Percentiles rank a stretch among this genome's conserved stretches.
Evolutionary conservation across 2,888 invertebrate genomes (phyloP).

Genomic region (Caenorhabditis zanzibari): DNA sequence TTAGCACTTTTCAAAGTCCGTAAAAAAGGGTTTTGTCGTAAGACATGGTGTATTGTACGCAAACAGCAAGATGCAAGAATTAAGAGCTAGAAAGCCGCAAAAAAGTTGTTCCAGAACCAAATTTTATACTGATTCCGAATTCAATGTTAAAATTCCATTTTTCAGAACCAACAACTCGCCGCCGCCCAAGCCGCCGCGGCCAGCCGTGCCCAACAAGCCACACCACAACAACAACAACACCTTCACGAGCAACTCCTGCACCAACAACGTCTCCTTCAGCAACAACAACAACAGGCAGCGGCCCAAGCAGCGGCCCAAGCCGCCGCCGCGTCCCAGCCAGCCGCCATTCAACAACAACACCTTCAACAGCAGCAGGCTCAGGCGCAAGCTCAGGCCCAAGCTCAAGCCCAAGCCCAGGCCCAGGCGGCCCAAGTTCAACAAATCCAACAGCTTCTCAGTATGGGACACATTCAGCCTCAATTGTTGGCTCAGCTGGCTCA

Average conservation of each 20-base stretch:
- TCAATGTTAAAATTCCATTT: background rate
- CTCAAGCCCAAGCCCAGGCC: constrained; percentile 8
- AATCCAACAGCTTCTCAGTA: background rate
- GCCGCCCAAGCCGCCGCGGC: constrained; percentile 22
- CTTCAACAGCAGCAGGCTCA: constrained; percentile 39
- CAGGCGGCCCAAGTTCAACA: constrained; percentile 6
- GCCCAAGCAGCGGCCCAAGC: background rate
- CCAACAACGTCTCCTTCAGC: background rate
- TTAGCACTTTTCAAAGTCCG: background rate
- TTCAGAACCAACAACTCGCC: constrained; percentile 28
- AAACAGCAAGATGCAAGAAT: too few species aligned
- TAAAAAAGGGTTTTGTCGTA: background rate
- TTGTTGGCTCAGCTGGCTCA: background rate
- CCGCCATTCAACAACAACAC: constrained; percentile 4
- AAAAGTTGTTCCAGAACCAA: background rate
- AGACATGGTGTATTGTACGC: background rate
- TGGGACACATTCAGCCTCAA: background rate
- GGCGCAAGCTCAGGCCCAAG: background rate
- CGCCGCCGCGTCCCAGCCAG: too few species aligned
- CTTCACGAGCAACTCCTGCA: background rate
- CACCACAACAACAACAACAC: background rate
- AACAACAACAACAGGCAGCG: constrained; percentile 16
- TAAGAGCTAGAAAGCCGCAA: too few species aligned
- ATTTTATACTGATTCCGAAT: background rate
- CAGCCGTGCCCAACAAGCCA: background rate